Percentiles rank a stretch among this genome's conserved stretches.
phyloP scores from a whole-genome alignment of 2,113 vertebrate genomes.

The Eclectus roratus region DNA sequence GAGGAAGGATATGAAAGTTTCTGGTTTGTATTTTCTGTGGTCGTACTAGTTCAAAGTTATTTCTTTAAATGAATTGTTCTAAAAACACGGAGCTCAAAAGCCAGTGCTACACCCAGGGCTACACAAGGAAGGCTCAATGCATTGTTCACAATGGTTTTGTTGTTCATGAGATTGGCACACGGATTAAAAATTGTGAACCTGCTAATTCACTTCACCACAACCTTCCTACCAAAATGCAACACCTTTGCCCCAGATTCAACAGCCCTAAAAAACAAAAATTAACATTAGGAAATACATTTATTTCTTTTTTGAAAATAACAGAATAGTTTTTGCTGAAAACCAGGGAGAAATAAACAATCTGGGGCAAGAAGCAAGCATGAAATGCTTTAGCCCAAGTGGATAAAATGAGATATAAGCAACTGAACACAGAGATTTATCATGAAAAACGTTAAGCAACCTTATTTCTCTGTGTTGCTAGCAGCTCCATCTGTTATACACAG shows the following conservation, averaged over 20 bases:
- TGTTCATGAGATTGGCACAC: neutral
- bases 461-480: constrained; percentile 44
- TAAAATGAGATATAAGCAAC: constrained; percentile 43
- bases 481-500: constrained; percentile 45
- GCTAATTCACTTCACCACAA: neutral
- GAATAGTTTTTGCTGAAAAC: neutral
- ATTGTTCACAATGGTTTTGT: neutral
- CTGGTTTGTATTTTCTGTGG: neutral
- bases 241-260: neutral
- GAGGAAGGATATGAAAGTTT: neutral
- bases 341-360: neutral
- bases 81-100: neutral
- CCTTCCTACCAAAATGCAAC: neutral
- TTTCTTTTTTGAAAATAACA: neutral
- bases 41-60: neutral
- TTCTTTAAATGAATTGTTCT: neutral
- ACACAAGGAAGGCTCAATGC: neutral
- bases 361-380: constrained; percentile 36
- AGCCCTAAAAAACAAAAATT: neutral
- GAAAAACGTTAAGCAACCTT: constrained; percentile 48
- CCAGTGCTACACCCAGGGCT: neutral
- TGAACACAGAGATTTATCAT: constrained; percentile 24
- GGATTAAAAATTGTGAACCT: neutral
- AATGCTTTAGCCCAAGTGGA: constrained; percentile 19
- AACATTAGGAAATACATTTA: neutral